Evolutionary conservation across 2,888 invertebrate species (phyloP).

Genomic region (Meghimatium bilineatum): DNA sequence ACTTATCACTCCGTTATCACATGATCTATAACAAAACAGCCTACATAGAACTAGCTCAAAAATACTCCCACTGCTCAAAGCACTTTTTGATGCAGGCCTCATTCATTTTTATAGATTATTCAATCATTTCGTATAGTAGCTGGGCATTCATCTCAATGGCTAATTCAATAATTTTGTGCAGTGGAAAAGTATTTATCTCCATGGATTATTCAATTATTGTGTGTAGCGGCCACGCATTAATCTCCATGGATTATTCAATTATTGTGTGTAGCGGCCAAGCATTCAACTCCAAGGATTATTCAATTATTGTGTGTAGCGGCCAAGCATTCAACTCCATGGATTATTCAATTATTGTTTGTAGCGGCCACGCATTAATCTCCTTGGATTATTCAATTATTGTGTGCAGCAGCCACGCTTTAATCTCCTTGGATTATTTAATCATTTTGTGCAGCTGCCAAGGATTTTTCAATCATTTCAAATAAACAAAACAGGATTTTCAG

Average conservation of each 20-base stretch:
- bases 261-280: background rate
- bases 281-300: background rate
- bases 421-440: no score
- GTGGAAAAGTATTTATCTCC: background rate
- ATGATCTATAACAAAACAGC: background rate
- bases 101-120: background rate
- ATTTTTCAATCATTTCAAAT: background rate
- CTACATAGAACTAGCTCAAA: background rate
- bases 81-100: background rate
- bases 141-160: background rate
- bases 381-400: no score
- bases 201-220: no score
- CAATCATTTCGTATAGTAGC: no score
- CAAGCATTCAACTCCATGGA: background rate
- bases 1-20: background rate
- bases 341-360: no score
- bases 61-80: background rate
- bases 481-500: background rate
- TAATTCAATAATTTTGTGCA: no score
- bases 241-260: no score
- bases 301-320: no score
- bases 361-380: background rate
- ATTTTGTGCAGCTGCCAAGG: no score
- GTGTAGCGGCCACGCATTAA: background rate
- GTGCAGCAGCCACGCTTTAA: background rate